Evolutionary conservation across 2,113 vertebrate genomes (phyloP).

Genomic region (Dipodomys stephensi): DNA sequence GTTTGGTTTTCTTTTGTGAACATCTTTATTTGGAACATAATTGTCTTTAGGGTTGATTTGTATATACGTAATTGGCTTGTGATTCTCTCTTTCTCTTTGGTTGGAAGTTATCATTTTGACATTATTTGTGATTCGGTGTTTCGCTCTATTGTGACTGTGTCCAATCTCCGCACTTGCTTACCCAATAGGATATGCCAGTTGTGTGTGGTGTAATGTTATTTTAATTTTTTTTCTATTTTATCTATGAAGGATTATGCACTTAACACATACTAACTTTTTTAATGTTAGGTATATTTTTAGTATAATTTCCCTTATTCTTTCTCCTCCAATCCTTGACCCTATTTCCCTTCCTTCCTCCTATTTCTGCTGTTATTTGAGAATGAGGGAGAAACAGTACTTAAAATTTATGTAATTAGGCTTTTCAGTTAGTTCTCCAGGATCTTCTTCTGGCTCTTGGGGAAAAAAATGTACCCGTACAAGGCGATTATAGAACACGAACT

Average conservation of each 20-base stretch:
- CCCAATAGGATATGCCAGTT: slow-evolving; percentile 89
- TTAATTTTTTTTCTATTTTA: slow-evolving; percentile 87
- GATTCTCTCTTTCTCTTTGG: slow-evolving; percentile 89
- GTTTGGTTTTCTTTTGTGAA: slow-evolving; percentile 88
- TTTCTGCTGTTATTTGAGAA: slow-evolving; percentile 83
- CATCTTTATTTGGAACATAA: slow-evolving; percentile 91
- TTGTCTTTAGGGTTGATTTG: slow-evolving; percentile 92
- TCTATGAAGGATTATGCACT: slow-evolving; percentile 87
- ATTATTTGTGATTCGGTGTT: slow-evolving; percentile 90
- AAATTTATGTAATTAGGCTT: slow-evolving; percentile 81
- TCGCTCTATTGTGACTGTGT: slow-evolving; percentile 91
- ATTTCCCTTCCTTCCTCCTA: slow-evolving; percentile 16
- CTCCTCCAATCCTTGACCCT: slow-evolving; percentile 39
- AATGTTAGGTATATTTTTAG: slow-evolving; percentile 89
- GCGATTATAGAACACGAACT: slow-evolving; percentile 85
- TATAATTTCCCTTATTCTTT: slow-evolving; percentile 86
- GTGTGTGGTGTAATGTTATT: slow-evolving; percentile 87
- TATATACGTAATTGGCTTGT: slow-evolving; percentile 95
- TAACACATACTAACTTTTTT: slow-evolving; percentile 90
- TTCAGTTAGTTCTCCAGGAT: slow-evolving; percentile 81
- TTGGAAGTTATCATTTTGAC: slow-evolving; percentile 86
- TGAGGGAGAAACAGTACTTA: slow-evolving; percentile 85
- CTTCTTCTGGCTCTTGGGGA: slow-evolving; percentile 82
- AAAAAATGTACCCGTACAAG: slow-evolving; percentile 85
- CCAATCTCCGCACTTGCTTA: slow-evolving; percentile 91